Evolutionary conservation across 1,140 invertebrate genomes (phyloP).

Genomic region (Pogonognathellus flavescens): DNA sequence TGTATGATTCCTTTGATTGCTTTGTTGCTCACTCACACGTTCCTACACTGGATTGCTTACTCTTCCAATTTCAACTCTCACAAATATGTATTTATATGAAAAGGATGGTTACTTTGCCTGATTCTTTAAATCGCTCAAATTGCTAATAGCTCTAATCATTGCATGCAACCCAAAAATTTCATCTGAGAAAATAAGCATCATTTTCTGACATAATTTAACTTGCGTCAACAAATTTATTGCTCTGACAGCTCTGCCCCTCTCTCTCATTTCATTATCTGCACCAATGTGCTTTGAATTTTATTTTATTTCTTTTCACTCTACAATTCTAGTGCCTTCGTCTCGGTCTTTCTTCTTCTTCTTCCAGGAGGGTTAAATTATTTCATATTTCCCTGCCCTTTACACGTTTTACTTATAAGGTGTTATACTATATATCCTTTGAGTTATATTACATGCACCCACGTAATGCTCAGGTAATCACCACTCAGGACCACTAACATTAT

Average conservation of each 20-base stretch:
- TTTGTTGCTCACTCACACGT: neutral
- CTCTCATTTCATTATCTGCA: constrained; percentile 8
- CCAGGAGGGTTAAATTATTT: neutral
- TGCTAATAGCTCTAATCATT: constrained; percentile 67
- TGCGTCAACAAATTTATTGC: constrained; percentile 67
- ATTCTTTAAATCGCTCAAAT: constrained; percentile 65
- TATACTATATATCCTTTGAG: no score
- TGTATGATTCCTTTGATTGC: constrained; percentile 29
- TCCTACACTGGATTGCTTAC: no score
- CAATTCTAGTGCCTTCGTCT: neutral
- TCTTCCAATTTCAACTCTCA: no score
- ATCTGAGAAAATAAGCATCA: constrained; percentile 64
- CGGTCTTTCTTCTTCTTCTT: neutral
- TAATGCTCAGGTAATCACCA: no score
- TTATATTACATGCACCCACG: no score
- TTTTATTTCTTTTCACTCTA: constrained; percentile 2
- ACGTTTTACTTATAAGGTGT: no score
- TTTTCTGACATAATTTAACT: constrained; percentile 65
- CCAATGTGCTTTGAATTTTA: neutral
- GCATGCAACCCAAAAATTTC: constrained; percentile 62
- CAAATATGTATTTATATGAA: no score
- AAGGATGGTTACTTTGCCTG: constrained; percentile 10
- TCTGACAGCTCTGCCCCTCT: constrained; percentile 59
- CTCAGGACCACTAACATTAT: no score
- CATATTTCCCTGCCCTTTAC: neutral